These are phyloP conservation scores for Sigmodon hispidus DNA, from an alignment of 2,113 vertebrate genomes.

Conservation along the genomic window DNA sequence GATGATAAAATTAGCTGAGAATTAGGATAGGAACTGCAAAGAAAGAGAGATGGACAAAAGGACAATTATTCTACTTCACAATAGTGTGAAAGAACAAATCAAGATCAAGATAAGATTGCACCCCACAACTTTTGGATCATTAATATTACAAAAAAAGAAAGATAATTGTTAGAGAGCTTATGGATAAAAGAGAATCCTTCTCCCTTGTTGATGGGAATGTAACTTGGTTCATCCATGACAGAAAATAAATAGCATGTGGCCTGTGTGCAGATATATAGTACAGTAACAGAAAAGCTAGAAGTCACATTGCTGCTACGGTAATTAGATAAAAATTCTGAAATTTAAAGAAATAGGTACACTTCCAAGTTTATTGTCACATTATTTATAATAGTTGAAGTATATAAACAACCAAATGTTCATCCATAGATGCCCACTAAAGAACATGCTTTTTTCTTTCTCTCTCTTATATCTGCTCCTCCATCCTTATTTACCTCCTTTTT, in stretches of 20 bases:
- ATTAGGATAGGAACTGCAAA: not conserved
- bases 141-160: not conserved
- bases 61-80: not conserved
- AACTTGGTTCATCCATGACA: not conserved
- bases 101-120: not conserved
- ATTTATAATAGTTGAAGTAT: not conserved
- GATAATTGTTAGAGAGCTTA: not conserved
- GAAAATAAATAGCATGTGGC: not conserved
- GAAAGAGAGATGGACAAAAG: not conserved
- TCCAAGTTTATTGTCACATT: not conserved
- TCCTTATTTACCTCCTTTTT: no score
- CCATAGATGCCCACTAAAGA: no score
- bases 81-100: not conserved
- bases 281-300: not conserved
- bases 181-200: not conserved
- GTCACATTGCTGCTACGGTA: no score
- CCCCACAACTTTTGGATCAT: not conserved
- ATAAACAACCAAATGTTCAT: not conserved
- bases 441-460: not conserved
- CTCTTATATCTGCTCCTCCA: rapidly evolving
- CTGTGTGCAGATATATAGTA: no score
- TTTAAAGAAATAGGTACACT: not conserved
- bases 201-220: not conserved
- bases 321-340: not conserved
- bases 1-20: not conserved